Percentiles rank a stretch among this genome's conserved stretches.
phyloP scores from a whole-genome alignment of 2,888 invertebrate species.

The Cryptus viduatorius region DNA sequence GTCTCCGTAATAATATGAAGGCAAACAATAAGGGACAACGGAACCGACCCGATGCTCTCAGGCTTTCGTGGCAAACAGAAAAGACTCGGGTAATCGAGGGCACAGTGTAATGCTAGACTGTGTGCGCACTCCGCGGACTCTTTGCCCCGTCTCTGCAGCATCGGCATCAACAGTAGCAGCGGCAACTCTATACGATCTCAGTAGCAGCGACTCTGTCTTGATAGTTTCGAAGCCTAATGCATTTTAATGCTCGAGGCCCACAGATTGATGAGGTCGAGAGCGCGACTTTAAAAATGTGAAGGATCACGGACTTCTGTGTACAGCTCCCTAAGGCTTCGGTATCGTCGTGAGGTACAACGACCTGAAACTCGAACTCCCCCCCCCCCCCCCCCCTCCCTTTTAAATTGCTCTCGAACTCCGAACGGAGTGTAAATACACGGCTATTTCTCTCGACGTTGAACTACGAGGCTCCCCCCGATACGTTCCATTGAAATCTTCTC shows the following conservation, averaged over 20 bases:
- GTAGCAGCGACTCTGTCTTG: conserved; percentile 43
- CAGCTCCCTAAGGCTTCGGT: conserved; percentile 9
- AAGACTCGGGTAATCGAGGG: conserved; percentile 51
- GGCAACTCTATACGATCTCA: conserved; percentile 39
- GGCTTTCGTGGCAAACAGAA: conserved; percentile 58
- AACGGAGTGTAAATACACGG: conserved; percentile 60
- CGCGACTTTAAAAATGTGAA: conserved; percentile 72
- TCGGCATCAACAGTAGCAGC: conserved; percentile 17
- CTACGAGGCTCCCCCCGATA: conserved; percentile 19
- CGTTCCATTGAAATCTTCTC: conserved; percentile 52
- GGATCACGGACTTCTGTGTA: conserved; percentile 48
- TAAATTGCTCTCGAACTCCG: conserved; percentile 54
- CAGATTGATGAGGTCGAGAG: conserved; percentile 75
- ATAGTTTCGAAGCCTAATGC: conserved; percentile 74
- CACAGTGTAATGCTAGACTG: conserved; percentile 56
- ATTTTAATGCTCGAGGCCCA: conserved; percentile 76
- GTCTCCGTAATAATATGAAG: conserved; percentile 66
- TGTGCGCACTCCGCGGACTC: conserved; percentile 42
- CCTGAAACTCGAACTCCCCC: conserved; percentile 41
- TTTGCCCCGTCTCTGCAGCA: conserved; percentile 14
- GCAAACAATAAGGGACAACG: conserved; percentile 77
- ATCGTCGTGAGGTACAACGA: conserved; percentile 54
- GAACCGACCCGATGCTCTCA: conserved; percentile 61
- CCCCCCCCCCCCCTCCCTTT: neutral
- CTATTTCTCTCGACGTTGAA: conserved; percentile 28